Evolutionary conservation across 2,888 invertebrate genomes (phyloP).

Genomic region (Dicranocentrus wangi): DNA sequence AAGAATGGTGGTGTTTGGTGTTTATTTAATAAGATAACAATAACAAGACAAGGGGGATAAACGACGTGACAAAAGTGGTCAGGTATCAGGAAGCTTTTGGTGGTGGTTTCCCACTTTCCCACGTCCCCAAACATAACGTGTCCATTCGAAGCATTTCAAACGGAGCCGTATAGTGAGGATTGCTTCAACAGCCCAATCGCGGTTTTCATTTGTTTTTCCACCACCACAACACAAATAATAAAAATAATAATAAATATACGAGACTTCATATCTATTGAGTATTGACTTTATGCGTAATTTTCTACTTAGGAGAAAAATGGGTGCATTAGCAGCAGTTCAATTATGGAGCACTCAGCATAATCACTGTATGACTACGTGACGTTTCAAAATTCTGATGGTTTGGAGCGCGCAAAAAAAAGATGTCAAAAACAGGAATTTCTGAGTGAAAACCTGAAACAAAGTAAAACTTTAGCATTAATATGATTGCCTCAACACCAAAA

Average conservation of each 20-base stretch:
- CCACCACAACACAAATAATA: not conserved
- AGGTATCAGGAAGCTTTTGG: conserved; percentile 4
- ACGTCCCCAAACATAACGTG: no score
- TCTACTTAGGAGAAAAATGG: conserved; percentile 6
- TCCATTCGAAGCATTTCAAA: no score
- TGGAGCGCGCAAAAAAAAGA: not conserved
- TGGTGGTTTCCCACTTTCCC: conserved; percentile 4
- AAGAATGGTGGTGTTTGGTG: conserved; percentile 31
- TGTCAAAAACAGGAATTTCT: not conserved
- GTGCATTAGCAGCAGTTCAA: conserved; percentile 66
- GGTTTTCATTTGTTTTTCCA: not conserved
- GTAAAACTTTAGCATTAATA: not conserved
- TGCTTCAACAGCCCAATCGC: not conserved
- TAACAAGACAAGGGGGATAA: not conserved
- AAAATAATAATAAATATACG: not conserved
- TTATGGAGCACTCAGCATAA: conserved; percentile 72
- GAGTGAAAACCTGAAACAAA: conserved; percentile 2
- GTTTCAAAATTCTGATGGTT: conserved; percentile 17
- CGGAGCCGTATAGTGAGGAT: no score
- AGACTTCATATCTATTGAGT: not conserved
- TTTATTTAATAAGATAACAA: conserved; percentile 39
- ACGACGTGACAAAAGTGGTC: not conserved
- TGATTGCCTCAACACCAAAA: conserved; percentile 14
- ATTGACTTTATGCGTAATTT: conserved; percentile 15
- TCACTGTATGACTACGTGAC: conserved; percentile 52